These are phyloP conservation scores for Labeo catla DNA, from an alignment of 2,113 vertebrate species.

Conservation along the genomic window DNA sequence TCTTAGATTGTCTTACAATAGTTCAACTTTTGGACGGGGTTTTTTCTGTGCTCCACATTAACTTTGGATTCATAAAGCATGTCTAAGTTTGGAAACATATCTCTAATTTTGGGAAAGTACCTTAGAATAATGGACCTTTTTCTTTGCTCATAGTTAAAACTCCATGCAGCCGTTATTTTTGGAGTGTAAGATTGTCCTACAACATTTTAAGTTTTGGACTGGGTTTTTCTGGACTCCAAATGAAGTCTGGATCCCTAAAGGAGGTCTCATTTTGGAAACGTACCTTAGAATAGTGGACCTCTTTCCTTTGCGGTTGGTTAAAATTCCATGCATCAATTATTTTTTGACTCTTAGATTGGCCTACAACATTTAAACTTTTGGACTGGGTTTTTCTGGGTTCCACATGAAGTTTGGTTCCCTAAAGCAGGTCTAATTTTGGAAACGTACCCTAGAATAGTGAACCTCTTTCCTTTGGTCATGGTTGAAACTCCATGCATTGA, in stretches of 20 bases:
- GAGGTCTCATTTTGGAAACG: background rate
- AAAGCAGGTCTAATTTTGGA: background rate
- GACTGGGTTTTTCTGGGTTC: background rate
- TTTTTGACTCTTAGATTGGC: too few relatives aligned
- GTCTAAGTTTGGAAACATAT: background rate
- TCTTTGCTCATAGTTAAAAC: background rate
- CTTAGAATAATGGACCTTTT: background rate
- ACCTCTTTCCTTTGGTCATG: background rate
- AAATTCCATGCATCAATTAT: too few relatives aligned
- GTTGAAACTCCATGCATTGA: background rate
- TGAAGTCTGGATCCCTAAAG: background rate
- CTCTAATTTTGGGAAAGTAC: background rate
- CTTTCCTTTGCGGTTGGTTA: too few relatives aligned
- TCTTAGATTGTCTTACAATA: too few relatives aligned
- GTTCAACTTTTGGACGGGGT: background rate
- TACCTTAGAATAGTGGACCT: background rate
- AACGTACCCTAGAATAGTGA: background rate
- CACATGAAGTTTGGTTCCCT: background rate
- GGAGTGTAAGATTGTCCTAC: background rate
- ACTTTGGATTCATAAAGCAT: background rate
- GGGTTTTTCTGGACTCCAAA: background rate
- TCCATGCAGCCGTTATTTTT: background rate
- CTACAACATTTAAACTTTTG: background rate
- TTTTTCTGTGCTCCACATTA: background rate
- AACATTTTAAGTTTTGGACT: slow-evolving; percentile 51